These are phyloP conservation scores for Zaprionus africanus DNA, from an alignment of 1,140 invertebrate species.

Conservation along the genomic window DNA sequence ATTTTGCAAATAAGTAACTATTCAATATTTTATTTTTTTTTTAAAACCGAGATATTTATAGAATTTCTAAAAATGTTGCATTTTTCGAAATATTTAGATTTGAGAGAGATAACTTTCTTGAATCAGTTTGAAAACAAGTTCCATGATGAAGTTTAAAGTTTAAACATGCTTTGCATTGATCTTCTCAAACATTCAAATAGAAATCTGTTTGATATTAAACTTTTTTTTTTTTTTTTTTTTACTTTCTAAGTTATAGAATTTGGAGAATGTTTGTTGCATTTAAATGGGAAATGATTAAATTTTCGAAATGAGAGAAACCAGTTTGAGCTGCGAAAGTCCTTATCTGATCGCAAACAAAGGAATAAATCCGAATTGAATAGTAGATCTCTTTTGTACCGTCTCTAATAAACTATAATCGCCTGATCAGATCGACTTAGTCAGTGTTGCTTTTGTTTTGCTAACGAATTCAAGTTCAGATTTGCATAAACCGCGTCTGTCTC, in stretches of 20 bases:
- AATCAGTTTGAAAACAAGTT: too few relatives aligned
- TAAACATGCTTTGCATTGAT: not conserved
- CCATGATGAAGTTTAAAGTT: too few relatives aligned
- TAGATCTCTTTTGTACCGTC: not conserved
- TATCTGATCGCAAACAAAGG: not conserved
- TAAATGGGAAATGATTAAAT: not conserved
- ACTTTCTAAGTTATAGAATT: not conserved
- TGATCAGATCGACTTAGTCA: not conserved
- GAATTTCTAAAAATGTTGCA: too few relatives aligned
- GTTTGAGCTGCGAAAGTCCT: not conserved
- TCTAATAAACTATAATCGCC: not conserved
- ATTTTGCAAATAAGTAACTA: not conserved
- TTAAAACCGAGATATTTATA: not conserved
- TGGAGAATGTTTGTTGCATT: not conserved
- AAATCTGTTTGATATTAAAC: not conserved
- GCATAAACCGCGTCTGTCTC: not conserved
- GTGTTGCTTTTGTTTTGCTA: not conserved
- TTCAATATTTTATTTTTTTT: not conserved
- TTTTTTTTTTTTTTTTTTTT: not conserved
- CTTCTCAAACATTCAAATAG: not conserved
- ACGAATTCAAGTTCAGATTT: constrained; percentile 7
- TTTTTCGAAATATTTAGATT: not conserved
- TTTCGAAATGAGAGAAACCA: not conserved
- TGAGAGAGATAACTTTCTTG: not conserved
- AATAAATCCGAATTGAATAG: not conserved